phyloP scores from a whole-genome alignment of 2,888 invertebrate genomes.

The Sarcophaga rosellei region DNA sequence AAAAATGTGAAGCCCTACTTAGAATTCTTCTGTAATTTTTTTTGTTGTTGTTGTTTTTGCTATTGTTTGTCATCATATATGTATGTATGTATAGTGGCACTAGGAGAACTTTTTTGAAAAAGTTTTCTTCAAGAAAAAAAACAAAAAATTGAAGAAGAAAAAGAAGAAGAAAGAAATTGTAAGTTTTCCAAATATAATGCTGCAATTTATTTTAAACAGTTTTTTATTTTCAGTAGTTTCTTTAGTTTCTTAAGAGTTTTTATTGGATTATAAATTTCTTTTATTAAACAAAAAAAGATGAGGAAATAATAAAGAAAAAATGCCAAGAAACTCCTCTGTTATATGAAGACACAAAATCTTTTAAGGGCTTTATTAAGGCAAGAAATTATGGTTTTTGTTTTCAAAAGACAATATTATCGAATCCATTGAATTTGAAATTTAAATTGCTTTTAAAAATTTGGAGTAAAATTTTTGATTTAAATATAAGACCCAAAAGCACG shows the following conservation, averaged over 20 bases:
- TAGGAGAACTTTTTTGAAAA: conserved; percentile 26
- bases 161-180: conserved; percentile 10
- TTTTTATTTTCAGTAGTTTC: conserved; percentile 55
- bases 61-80: conserved; percentile 53
- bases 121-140: conserved; percentile 18
- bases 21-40: background rate
- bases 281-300: background rate
- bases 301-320: background rate
- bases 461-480: too few relatives aligned
- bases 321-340: too few relatives aligned
- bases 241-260: conserved; percentile 42
- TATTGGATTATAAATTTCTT: conserved; percentile 57
- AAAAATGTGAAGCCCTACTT: conserved; percentile 3
- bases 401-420: conserved; percentile 2
- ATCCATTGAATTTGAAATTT: too few relatives aligned
- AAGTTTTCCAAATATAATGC: conserved; percentile 58
- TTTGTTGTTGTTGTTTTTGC: background rate
- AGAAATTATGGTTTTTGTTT: conserved; percentile 24
- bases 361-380: conserved; percentile 24
- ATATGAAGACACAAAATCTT: conserved; percentile 14
- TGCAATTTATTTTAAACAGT: conserved; percentile 65
- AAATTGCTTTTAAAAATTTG: too few relatives aligned
- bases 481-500: too few relatives aligned
- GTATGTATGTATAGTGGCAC: background rate
- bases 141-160: conserved; percentile 5